Evolutionary conservation across 2,797 vertebrate species (phyloP), one percentile per base, ranked within the genome.

Genomic region (Chiroxiphia lanceolata): DNA sequence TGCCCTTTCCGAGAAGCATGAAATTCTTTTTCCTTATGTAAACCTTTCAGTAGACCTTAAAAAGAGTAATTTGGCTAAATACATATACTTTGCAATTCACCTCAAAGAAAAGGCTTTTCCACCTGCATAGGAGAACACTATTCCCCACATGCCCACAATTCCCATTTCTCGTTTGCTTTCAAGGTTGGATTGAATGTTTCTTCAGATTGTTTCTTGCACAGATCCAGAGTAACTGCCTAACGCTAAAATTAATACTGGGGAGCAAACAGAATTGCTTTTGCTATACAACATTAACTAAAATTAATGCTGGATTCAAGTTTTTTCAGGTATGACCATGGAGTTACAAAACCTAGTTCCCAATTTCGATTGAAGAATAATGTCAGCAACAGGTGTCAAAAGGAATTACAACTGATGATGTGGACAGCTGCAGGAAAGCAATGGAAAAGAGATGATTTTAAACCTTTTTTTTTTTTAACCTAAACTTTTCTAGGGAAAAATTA

Each of bases 351-450:
- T 59, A 11, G 15, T 26, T 89, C 34, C 38, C 34, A 68, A 5
- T 71, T 36, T 76, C 42, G 19, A 78, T 18, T 23, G 4, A 84
- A 65, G 29, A 78, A 64, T 22, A 69, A 60, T 17, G 14, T 31
- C 31, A 77, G 31, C n/a, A 76, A 34, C 70, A 78, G 5, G 13
- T 26, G 12, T 34, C 23, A 4, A 67, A 84, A 84, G 89, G 21
- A 85, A 80, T 17, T 38, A 16, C 48, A 94, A 34, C 15, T 33
- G 31, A 71, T 54, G 8, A 31, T 44, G 51, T 0, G 25, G 51
- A 82, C 18, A 86, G 7, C 29, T 65, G 29, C 18, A 72, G 0
- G 0, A 42, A 67, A 40, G 2, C 1, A 26, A 8, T 6, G 2
- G 9, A 2, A 10, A 36, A n/a, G 13, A 61, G 16, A 50, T 6